A percentile compares a stretch with the other conserved stretches of the same genome.
Conservation (phyloP, 2,113 vertebrate genomes). For the Mohoua ochrocephala region DNA sequence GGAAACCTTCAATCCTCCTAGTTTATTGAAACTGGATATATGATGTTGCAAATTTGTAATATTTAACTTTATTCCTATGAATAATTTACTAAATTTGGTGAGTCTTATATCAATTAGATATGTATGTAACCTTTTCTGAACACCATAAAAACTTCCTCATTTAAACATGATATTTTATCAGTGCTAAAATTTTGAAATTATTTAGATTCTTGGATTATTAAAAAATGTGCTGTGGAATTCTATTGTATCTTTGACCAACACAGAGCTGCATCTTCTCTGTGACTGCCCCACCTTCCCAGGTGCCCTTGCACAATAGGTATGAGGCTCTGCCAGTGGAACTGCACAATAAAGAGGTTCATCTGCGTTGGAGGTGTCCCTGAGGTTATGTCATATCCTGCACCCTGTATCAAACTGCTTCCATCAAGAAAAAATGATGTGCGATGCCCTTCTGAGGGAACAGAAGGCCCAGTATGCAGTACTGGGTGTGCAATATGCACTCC, state of each 20-base stretch:
- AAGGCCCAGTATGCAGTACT: background rate
- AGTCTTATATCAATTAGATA: background rate
- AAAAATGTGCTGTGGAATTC: background rate
- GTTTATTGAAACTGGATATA: background rate
- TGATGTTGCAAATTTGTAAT: background rate
- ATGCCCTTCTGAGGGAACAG: background rate
- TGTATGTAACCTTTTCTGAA: background rate
- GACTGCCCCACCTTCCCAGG: background rate
- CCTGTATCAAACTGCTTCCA: background rate
- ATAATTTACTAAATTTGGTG: background rate
- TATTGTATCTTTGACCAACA: background rate
- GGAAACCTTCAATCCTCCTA: background rate
- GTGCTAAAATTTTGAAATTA: background rate
- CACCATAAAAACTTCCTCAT: background rate
- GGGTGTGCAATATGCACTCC: accelerated
- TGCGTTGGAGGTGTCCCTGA: too few relatives aligned
- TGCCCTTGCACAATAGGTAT: background rate
- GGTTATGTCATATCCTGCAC: background rate
- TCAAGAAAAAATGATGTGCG: background rate
- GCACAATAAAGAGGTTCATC: background rate
- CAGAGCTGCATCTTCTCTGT: accelerated
- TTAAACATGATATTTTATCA: background rate
- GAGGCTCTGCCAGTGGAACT: background rate
- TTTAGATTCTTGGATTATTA: background rate
- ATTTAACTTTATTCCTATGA: background rate